These are phyloP conservation scores for Ochotona curzoniae DNA, from an alignment of 2,113 vertebrate genomes.

Conservation along the genomic window DNA sequence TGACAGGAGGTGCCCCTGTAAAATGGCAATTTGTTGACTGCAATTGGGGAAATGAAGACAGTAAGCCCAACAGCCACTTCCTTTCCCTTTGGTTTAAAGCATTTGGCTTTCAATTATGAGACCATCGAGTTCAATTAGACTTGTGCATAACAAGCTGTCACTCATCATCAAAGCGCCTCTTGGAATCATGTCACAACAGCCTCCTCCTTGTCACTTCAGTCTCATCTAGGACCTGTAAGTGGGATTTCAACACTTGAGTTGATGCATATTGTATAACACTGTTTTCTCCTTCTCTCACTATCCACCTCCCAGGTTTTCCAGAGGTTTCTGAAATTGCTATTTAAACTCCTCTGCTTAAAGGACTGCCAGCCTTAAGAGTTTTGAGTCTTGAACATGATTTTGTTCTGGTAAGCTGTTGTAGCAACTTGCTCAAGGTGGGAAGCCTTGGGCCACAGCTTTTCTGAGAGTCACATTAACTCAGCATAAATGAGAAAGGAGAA, in stretches of 20 bases:
- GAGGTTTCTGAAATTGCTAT: neutral
- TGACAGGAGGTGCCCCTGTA: conserved; percentile 20
- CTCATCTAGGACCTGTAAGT: neutral
- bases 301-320: neutral
- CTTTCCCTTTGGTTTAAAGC: conserved; percentile 53
- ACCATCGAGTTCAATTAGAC: conserved; percentile 75
- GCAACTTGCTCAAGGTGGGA: conserved; percentile 9
- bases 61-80: conserved; percentile 28
- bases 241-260: conserved; percentile 48
- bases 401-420: neutral
- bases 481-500: neutral
- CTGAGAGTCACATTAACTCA: neutral
- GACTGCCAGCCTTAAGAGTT: neutral
- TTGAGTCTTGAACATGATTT: neutral
- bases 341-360: neutral
- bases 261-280: conserved; percentile 39
- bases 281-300: neutral
- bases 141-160: conserved; percentile 73
- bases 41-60: conserved; percentile 56
- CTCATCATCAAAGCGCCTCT: conserved; percentile 67
- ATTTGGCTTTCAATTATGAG: conserved; percentile 71
- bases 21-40: conserved; percentile 58
- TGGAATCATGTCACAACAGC: conserved; percentile 49
- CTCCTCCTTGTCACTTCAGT: conserved; percentile 61
- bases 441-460: neutral